Conservation (phyloP, 1,140 invertebrate genomes). For the Cephus cinctus region DNA sequence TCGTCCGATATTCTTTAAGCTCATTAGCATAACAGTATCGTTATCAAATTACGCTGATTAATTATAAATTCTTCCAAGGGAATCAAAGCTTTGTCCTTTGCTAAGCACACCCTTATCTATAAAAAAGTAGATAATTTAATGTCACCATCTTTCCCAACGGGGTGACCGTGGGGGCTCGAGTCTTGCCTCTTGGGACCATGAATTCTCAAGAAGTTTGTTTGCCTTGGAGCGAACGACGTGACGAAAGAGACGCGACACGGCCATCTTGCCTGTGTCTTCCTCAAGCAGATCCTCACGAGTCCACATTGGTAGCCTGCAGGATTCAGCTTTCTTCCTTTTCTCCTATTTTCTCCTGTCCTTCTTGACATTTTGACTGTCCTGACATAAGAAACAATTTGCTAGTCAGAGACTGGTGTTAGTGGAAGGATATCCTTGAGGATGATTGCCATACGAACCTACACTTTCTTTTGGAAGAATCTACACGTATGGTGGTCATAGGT, state of each 20-base stretch:
- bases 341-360: constrained; percentile 7
- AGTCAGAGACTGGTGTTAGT: constrained; percentile 2
- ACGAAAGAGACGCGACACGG: constrained; percentile 41
- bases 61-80: not conserved
- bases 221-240: constrained; percentile 38
- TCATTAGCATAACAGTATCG: too few species aligned
- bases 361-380: not conserved
- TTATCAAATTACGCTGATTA: not conserved
- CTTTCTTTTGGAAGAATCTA: too few species aligned
- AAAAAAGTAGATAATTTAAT: not conserved
- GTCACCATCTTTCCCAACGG: constrained; percentile 9
- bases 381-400: not conserved
- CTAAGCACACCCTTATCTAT: too few species aligned
- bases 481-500: too few species aligned
- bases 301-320: not conserved
- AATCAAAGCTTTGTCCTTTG: too few species aligned
- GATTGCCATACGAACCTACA: not conserved
- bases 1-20: too few species aligned
- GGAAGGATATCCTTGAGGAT: not conserved
- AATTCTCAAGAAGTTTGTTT: constrained; percentile 46
- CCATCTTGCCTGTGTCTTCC: constrained; percentile 38
- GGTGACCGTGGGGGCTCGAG: constrained; percentile 7
- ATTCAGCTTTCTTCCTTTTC: not conserved
- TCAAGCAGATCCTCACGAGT: too few species aligned
- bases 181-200: constrained; percentile 24